These are phyloP conservation scores for Rhinogobio ventralis DNA, from an alignment of 2,797 vertebrate species.

Conservation along the genomic window DNA sequence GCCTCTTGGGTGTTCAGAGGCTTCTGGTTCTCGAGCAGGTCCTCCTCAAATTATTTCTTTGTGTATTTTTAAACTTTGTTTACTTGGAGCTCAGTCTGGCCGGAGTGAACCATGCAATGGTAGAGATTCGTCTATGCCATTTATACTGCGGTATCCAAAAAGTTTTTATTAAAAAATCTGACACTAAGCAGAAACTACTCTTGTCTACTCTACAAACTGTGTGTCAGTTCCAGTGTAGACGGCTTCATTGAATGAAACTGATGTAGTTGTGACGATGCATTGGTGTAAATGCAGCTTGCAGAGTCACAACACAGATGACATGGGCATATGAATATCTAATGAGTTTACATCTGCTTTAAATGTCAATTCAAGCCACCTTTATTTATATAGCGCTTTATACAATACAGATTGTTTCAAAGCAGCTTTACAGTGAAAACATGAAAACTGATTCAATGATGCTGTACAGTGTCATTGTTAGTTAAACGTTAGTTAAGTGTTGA, in stretches of 20 bases:
- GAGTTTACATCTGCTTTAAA: not conserved
- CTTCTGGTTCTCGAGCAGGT: conserved; percentile 11
- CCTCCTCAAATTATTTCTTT: not conserved
- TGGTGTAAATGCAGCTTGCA: not conserved
- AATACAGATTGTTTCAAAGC: too few species aligned
- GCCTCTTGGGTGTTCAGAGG: conserved; percentile 27
- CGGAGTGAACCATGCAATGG: not conserved
- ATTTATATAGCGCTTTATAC: too few species aligned
- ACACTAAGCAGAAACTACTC: not conserved
- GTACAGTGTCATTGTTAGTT: not conserved
- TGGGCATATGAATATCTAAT: not conserved
- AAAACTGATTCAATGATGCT: not conserved
- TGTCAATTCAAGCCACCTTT: too few species aligned
- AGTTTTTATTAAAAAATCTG: not conserved
- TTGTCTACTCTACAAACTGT: not conserved
- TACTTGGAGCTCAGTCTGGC: not conserved
- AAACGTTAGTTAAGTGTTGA: too few species aligned
- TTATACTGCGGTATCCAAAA: not conserved
- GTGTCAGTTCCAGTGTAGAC: not conserved
- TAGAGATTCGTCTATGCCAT: not conserved
- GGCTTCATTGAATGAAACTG: not conserved
- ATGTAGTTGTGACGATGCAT: not conserved
- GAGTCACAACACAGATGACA: not conserved
- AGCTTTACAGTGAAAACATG: not conserved
- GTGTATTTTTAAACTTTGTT: conserved; percentile 10